Evolutionary conservation across 1,140 invertebrate genomes (phyloP), one percentile per base, ranked within the genome.

Genomic region (Lepidurus arcticus): DNA sequence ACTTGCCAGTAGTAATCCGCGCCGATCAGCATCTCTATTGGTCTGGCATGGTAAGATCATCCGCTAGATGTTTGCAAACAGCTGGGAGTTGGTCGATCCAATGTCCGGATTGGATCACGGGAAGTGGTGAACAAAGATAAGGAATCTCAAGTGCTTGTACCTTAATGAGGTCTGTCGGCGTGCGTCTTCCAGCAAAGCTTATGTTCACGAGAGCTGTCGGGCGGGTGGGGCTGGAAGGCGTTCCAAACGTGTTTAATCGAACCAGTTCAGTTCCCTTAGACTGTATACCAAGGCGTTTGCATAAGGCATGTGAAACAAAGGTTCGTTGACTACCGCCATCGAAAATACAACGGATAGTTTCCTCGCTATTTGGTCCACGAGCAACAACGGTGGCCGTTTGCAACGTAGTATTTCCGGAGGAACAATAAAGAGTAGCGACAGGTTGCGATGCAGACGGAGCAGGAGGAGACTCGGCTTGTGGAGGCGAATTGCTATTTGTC

Each of bases 1-100:
- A 78, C 73, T 42, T 78, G 13, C 77, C 77, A 78, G n/a, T 73
- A 78, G 53, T 42, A 42, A 44, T 78, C 53, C n/a, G 77, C 77
- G n/a, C 53, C 76, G 16, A 77, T 77, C 16, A 77, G 45, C 42
- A 77, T 45, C 34, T 77, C 76, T 26, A 26, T 26, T 26, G 26
- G 26, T 26, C 26, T 26, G 26, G 26, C 26, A 26, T 26, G 26
- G 1, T 26, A 26, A 26, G 26, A 26, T 26, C 26, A 26, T 26
- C 26, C 26, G 26, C 26, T 26, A 26, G 26, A 26, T 26, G 26
- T 26, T 26, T 1, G 26, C 26, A 26, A 26, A 26, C 26, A 47
- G 45, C 16, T 1, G 45, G 45, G 45, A 47, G 45, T 1, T 47
- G 45, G 45, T 47, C 45, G 45, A 47, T 47, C 45, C 45, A 47